Evolutionary conservation across 2,113 vertebrate species (phyloP).

Genomic region (Girardinichthys multiradiatus): DNA sequence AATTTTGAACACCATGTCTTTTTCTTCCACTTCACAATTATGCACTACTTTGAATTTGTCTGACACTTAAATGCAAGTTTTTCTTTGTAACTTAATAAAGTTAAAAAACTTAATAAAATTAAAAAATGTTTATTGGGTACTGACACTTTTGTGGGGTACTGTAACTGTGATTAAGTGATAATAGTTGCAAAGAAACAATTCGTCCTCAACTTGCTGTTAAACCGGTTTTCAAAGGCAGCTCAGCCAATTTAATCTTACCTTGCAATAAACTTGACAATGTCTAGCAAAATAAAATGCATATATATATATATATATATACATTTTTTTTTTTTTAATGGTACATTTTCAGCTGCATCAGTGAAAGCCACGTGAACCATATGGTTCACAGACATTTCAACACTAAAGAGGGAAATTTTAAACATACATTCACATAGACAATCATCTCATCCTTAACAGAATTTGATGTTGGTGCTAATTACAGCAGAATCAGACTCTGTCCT

Average conservation of each 20-base stretch:
- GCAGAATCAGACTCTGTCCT: neutral
- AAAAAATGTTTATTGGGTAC: neutral
- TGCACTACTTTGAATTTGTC: too few relatives aligned
- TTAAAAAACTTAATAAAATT: too few relatives aligned
- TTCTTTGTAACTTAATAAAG: neutral
- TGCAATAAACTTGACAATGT: neutral
- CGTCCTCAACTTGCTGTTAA: neutral
- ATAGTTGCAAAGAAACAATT: too few relatives aligned
- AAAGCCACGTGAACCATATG: neutral
- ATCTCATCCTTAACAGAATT: neutral
- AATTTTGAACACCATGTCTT: too few relatives aligned
- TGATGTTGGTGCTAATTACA: constrained; percentile 5
- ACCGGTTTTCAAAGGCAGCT: neutral
- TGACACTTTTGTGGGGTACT: neutral
- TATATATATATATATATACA: too few relatives aligned
- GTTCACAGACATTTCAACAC: neutral
- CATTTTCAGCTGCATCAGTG: neutral
- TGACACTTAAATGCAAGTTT: neutral
- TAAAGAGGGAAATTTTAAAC: neutral
- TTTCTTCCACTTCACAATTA: too few relatives aligned
- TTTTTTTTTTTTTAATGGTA: neutral
- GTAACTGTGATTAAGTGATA: neutral
- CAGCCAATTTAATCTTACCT: neutral
- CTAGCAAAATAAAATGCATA: neutral
- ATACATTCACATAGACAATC: neutral